Conservation (phyloP, 2,888 invertebrate genomes). For the Dasypogon diadema region DNA sequence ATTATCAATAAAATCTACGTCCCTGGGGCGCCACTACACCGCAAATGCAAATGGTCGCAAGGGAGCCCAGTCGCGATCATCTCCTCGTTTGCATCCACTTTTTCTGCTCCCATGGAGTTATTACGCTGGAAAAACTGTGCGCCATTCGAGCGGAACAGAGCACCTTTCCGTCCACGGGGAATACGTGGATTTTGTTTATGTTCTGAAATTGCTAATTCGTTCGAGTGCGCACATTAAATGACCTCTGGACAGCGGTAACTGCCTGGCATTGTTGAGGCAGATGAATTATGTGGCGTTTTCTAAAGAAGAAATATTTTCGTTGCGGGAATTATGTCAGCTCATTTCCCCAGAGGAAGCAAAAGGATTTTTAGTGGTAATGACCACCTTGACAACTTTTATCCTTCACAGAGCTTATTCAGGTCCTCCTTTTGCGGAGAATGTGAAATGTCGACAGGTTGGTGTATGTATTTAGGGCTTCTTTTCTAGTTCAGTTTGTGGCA, state of each 20-base stretch:
- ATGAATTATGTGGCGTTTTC: too few relatives aligned
- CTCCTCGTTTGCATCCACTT: not conserved
- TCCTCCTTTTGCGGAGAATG: too few relatives aligned
- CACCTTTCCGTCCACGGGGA: not conserved
- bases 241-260: not conserved
- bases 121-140: not conserved
- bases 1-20: slow-evolving; percentile 1
- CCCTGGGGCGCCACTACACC: not conserved
- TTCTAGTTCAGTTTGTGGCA: too few relatives aligned
- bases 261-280: too few relatives aligned
- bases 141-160: not conserved
- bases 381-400: too few relatives aligned
- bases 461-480: too few relatives aligned
- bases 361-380: too few relatives aligned
- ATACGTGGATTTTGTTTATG: not conserved
- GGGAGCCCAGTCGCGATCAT: not conserved
- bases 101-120: not conserved
- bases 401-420: too few relatives aligned
- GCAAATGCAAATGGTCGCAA: not conserved
- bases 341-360: too few relatives aligned
- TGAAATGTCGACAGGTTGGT: too few relatives aligned
- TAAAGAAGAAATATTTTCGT: too few relatives aligned
- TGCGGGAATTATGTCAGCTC: too few relatives aligned
- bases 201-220: not conserved
- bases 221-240: slow-evolving; percentile 3